Percentiles rank a stretch among this genome's conserved stretches.
Conservation (phyloP, 2,113 vertebrate genomes). For the Naja naja region DNA sequence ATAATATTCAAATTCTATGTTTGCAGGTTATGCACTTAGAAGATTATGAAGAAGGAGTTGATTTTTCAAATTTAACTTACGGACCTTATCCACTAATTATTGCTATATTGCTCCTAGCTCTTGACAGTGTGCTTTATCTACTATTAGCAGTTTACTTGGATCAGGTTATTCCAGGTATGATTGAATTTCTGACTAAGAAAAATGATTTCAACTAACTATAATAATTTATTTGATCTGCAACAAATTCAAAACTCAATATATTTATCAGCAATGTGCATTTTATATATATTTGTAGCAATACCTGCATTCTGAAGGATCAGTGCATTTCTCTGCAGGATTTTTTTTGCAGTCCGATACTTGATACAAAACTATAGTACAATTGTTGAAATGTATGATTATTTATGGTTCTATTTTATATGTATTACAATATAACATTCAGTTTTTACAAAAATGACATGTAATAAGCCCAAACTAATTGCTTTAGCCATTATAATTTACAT, state of each 20-base stretch:
- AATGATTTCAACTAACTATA: accelerated
- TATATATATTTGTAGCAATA: neutral
- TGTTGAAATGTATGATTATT: neutral
- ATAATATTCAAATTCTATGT: neutral
- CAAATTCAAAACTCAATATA: neutral
- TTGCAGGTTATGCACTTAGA: slow-evolving; percentile 93
- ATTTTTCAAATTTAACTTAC: slow-evolving; percentile 78
- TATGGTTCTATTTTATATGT: neutral
- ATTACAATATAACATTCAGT: neutral
- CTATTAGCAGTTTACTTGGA: slow-evolving; percentile 91
- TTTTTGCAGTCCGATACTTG: neutral
- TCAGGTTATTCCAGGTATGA: slow-evolving; percentile 92
- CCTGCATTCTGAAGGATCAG: neutral
- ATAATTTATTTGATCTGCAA: neutral
- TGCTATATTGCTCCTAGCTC: slow-evolving; percentile 77
- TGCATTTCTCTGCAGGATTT: neutral
- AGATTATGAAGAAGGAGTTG: slow-evolving; percentile 86
- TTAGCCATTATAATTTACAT: neutral
- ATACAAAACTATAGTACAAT: neutral
- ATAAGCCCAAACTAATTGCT: too few relatives aligned
- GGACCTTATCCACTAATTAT: slow-evolving; percentile 89
- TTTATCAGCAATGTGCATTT: neutral
- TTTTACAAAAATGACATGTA: neutral
- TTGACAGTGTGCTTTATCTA: slow-evolving; percentile 91
- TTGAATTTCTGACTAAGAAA: neutral